A percentile compares a stretch with the other conserved stretches of the same genome.
phyloP scores from a whole-genome alignment of 2,113 vertebrate species.

The Paracanthobrama guichenoti region DNA sequence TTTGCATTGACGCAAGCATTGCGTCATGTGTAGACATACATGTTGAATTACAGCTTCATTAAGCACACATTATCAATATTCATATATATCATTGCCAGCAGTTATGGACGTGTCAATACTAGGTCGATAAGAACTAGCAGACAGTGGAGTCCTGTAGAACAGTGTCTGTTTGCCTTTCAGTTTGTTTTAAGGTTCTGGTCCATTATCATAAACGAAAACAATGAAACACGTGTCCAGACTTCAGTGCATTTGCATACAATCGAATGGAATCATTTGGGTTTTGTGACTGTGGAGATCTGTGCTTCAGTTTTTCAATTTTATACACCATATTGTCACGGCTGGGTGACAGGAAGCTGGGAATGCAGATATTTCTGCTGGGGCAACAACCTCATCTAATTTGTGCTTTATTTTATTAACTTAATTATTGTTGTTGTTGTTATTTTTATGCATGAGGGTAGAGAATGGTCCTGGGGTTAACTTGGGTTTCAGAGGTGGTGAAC shows the following conservation, averaged over 20 bases:
- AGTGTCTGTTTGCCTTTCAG: constrained; percentile 12
- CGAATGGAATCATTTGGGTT: constrained; percentile 62
- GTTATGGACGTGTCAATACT: constrained; percentile 11
- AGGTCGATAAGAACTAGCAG: not conserved
- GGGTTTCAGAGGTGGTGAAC: not conserved
- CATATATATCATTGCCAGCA: constrained; percentile 31
- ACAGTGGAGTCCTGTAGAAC: not conserved
- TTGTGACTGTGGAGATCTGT: constrained; percentile 64
- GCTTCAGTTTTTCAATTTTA: constrained; percentile 63
- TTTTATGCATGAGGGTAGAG: not conserved
- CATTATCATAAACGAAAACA: constrained; percentile 32
- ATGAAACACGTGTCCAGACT: constrained; percentile 49
- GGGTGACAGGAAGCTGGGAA: constrained; percentile 39
- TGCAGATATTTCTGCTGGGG: not conserved
- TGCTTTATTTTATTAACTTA: constrained; percentile 16
- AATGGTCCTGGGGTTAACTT: not conserved
- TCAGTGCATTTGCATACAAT: constrained; percentile 68
- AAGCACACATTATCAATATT: constrained; percentile 21
- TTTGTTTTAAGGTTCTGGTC: not conserved
- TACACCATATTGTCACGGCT: constrained; percentile 58
- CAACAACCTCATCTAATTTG: constrained; percentile 49
- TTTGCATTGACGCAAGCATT: constrained; percentile 10
- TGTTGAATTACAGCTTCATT: constrained; percentile 15
- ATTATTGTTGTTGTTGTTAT: not conserved
- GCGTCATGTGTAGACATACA: constrained; percentile 15